phyloP scores from a whole-genome alignment of 2,113 vertebrate genomes.

The Arothron firmamentum region DNA sequence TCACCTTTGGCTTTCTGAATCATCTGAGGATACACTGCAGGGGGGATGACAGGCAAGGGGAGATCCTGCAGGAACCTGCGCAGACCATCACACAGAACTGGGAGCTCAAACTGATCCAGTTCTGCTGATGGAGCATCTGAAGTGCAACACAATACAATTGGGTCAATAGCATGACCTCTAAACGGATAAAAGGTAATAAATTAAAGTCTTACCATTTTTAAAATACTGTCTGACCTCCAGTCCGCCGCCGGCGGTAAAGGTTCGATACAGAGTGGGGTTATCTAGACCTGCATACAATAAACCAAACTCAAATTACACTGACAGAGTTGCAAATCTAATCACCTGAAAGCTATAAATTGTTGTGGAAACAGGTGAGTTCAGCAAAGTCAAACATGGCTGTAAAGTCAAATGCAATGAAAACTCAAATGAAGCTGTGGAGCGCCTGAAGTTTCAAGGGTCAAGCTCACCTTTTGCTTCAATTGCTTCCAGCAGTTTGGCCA shows the following conservation, averaged over 20 bases:
- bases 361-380: background rate
- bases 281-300: constrained; percentile 80
- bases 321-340: too few species aligned
- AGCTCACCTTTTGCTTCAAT: constrained; percentile 92
- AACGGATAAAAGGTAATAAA: background rate
- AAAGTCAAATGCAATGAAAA: background rate
- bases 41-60: constrained; percentile 90
- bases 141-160: background rate
- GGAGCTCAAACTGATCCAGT: constrained; percentile 84
- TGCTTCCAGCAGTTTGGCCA: constrained; percentile 84
- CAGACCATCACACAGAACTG: constrained; percentile 84
- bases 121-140: constrained; percentile 80
- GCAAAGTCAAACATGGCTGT: background rate
- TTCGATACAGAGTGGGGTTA: constrained; percentile 86
- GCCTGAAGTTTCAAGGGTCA: background rate
- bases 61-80: constrained; percentile 90
- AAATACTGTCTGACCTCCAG: constrained; percentile 88
- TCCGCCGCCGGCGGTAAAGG: constrained; percentile 80
- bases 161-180: background rate
- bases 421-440: background rate
- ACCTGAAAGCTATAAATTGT: too few species aligned
- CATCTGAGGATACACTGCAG: constrained; percentile 82
- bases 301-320: background rate
- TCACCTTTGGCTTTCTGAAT: constrained; percentile 86
- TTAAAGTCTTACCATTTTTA: constrained; percentile 80